A percentile compares a stretch with the other conserved stretches of the same genome.
Conservation (phyloP, 2,888 invertebrate genomes). For the Bombylius discolor region DNA sequence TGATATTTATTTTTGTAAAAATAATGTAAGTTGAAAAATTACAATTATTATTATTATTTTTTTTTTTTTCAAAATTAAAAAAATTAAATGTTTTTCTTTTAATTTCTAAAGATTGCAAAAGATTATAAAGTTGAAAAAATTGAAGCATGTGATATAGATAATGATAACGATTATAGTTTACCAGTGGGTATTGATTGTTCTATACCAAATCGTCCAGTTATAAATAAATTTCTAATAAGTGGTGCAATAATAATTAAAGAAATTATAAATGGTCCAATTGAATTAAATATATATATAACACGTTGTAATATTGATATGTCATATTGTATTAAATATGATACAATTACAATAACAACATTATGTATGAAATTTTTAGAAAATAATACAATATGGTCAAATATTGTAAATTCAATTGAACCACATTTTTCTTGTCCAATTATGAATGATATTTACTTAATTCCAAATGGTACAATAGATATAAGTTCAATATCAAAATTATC, state of each 20-base stretch:
- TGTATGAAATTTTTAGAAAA: slow-evolving; percentile 5
- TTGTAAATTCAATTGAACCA: slow-evolving; percentile 4
- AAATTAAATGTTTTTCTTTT: neutral
- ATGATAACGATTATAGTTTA: neutral
- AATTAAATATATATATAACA: slow-evolving; percentile 3
- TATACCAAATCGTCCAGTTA: slow-evolving; percentile 5
- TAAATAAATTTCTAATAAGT: slow-evolving; percentile 4
- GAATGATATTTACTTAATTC: neutral
- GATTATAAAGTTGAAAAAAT: slow-evolving; percentile 8
- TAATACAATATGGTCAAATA: neutral
- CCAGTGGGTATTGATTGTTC: slow-evolving; percentile 1
- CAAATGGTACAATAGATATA: slow-evolving; percentile 1
- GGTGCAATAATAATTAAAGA: slow-evolving; percentile 6
- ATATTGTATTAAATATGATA: slow-evolving; percentile 6
- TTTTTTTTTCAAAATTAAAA: neutral
- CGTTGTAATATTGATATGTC: slow-evolving; percentile 9
- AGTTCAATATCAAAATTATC: slow-evolving; percentile 1
- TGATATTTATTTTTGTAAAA: no score
- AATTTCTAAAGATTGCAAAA: neutral
- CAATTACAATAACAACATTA: neutral
- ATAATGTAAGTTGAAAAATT: no score
- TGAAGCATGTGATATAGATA: slow-evolving; percentile 1
- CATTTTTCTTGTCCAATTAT: slow-evolving; percentile 5
- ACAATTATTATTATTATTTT: no score
- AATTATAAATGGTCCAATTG: slow-evolving; percentile 5